Conservation (phyloP, 2,888 invertebrate species). For the Lingula anatina region DNA sequence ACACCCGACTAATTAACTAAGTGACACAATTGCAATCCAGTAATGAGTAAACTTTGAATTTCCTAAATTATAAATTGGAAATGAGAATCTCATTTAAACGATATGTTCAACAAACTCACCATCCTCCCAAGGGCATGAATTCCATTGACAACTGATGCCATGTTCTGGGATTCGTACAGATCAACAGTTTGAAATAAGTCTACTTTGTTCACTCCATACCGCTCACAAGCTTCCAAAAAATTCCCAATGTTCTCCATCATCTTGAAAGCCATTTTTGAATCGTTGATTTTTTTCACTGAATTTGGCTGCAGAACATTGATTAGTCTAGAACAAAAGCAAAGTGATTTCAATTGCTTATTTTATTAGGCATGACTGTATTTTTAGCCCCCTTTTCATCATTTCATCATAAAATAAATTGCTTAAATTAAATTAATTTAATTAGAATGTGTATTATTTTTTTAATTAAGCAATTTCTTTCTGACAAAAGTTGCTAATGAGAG, state of each 20-base stretch:
- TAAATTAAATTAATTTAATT: neutral
- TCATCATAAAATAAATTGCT: neutral
- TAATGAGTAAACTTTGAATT: too few species aligned
- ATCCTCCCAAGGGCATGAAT: conserved; percentile 87
- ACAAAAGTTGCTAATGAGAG: too few species aligned
- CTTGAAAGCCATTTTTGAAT: conserved; percentile 67
- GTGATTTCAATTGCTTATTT: neutral
- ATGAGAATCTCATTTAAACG: neutral
- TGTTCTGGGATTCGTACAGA: conserved; percentile 92
- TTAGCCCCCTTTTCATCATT: neutral
- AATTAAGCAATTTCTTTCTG: too few species aligned
- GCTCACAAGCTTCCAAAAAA: conserved; percentile 81
- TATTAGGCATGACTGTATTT: neutral
- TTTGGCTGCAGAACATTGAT: conserved; percentile 88
- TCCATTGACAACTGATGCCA: conserved; percentile 92
- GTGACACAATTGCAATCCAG: too few species aligned
- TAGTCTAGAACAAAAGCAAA: conserved; percentile 53
- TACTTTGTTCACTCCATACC: conserved; percentile 91
- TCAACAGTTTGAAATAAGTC: conserved; percentile 99
- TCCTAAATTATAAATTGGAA: too few species aligned
- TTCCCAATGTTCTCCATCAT: conserved; percentile 96
- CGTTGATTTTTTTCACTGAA: conserved; percentile 92
- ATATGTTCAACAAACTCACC: conserved; percentile 63
- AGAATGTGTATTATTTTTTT: too few species aligned
- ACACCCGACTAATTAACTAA: neutral